Percentiles rank a stretch among this genome's conserved stretches.
phyloP scores from a whole-genome alignment of 2,113 vertebrate species.

The Piprites chloris region DNA sequence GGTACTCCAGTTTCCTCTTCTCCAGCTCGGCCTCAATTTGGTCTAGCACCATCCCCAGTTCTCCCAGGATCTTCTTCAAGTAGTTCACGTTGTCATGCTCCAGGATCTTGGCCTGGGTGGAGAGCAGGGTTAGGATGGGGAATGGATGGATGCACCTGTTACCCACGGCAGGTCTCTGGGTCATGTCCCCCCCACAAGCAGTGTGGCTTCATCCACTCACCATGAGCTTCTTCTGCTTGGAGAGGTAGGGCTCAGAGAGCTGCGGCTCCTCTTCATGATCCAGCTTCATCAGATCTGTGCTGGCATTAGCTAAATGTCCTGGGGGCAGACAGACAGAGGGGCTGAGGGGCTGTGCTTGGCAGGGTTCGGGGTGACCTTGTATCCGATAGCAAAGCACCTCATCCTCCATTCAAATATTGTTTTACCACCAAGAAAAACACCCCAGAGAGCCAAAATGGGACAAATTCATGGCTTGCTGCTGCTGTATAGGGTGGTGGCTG shows the following conservation, averaged over 20 bases:
- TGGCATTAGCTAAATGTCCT: slow-evolving; percentile 95
- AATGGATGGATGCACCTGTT: background rate
- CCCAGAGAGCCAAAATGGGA: background rate
- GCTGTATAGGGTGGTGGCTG: background rate
- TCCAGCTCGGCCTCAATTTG: slow-evolving; percentile 97
- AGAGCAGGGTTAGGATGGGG: background rate
- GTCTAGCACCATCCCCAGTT: slow-evolving; percentile 94
- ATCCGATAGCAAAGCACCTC: background rate
- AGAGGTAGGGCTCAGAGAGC: slow-evolving; percentile 95
- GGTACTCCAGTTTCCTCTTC: slow-evolving; percentile 94
- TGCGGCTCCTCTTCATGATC: slow-evolving; percentile 95
- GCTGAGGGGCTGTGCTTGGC: background rate
- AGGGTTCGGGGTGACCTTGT: background rate
- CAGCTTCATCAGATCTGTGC: slow-evolving; percentile 92
- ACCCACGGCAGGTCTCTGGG: rapidly evolving
- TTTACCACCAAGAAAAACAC: background rate
- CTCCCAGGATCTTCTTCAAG: slow-evolving; percentile 95
- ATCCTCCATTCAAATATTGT: background rate
- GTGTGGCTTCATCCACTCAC: slow-evolving; percentile 66
- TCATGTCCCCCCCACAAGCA: background rate
- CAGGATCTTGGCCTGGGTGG: slow-evolving; percentile 89
- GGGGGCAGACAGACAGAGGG: background rate
- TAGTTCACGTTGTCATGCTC: slow-evolving; percentile 97
- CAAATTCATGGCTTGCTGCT: background rate
- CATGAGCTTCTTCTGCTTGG: slow-evolving; percentile 99